Conservation (phyloP, 2,797 vertebrate genomes). For the Microtus californicus region DNA sequence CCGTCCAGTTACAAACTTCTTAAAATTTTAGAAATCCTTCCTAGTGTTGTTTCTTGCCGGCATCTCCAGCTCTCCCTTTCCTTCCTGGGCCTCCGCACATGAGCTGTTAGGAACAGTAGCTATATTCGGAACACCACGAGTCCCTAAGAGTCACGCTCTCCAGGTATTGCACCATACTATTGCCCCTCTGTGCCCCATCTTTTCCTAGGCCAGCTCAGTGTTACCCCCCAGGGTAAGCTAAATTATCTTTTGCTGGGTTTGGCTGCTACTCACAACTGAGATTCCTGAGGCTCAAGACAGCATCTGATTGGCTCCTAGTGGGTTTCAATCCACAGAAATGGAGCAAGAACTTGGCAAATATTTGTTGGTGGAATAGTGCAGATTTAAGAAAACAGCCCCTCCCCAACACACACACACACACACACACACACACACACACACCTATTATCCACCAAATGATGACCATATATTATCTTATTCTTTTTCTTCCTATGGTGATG, state of each 20-base stretch:
- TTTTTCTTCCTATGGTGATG: neutral
- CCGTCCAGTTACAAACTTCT: neutral
- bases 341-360: neutral
- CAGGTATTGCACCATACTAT: fast-evolving
- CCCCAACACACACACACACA: neutral
- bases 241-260: neutral
- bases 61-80: neutral
- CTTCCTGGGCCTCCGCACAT: neutral
- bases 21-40: neutral
- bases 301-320: neutral
- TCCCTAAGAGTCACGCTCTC: neutral
- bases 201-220: neutral
- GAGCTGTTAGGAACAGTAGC: neutral
- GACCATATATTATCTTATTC: neutral
- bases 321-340: neutral
- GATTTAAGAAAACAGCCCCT: neutral
- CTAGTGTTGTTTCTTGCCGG: neutral
- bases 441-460: neutral
- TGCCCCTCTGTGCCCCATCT: too few species aligned
- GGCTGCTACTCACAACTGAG: neutral
- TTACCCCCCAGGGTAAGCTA: too few species aligned
- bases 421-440: neutral
- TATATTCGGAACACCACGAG: neutral
- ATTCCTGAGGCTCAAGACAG: neutral
- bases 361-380: neutral